Evolutionary conservation across 1,140 invertebrate species (phyloP).

Genomic region (Dendroctonus ponderosae): DNA sequence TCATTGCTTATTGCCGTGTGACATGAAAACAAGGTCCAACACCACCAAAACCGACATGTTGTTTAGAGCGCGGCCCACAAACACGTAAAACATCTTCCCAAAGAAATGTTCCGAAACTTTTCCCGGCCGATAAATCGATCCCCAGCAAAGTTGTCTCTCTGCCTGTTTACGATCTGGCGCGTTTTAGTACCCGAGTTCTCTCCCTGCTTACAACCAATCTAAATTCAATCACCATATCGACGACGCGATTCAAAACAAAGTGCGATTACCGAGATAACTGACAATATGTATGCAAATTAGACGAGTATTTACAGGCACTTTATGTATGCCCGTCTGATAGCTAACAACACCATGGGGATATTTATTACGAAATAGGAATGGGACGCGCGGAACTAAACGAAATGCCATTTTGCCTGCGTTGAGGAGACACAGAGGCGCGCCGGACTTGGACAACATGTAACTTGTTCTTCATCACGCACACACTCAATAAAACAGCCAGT

Average conservation of each 20-base stretch:
- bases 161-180: conserved; percentile 26
- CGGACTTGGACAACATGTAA: no score
- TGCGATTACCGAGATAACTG: conserved; percentile 44
- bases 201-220: conserved; percentile 38
- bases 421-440: no score
- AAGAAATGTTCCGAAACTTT: neutral
- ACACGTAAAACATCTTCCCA: neutral
- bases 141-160: conserved; percentile 9
- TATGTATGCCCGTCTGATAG: conserved; percentile 38
- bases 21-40: no score
- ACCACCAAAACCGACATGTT: no score
- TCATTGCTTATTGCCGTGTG: no score
- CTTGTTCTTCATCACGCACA: no score
- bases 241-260: conserved; percentile 39
- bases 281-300: conserved; percentile 47
- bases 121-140: conserved; percentile 24
- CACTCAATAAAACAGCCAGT: no score
- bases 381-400: conserved; percentile 8
- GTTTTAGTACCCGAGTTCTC: conserved; percentile 24
- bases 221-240: conserved; percentile 44
- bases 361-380: conserved; percentile 30
- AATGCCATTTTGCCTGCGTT: conserved; percentile 13
- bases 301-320: conserved; percentile 43
- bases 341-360: conserved; percentile 37
- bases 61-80: neutral